Evolutionary conservation across 2,797 vertebrate genomes (phyloP).

Genomic region (Phalloptychus januarius): DNA sequence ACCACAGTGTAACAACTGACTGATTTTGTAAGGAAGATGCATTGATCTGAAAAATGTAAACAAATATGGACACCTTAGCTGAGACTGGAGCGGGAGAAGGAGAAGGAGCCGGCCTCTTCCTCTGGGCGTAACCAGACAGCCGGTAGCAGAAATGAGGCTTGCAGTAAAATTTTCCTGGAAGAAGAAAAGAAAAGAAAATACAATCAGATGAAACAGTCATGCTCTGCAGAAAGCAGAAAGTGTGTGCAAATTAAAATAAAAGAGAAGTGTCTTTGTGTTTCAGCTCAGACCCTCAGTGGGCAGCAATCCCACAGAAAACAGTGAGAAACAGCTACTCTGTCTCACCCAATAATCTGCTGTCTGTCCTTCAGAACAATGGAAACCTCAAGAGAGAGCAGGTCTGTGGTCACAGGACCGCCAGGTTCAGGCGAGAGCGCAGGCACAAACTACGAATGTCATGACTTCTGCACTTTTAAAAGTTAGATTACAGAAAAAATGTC

Average conservation of each 20-base stretch:
- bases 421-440: neutral
- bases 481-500: neutral
- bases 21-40: neutral
- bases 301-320: constrained; percentile 38
- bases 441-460: neutral
- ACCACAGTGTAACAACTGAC: neutral
- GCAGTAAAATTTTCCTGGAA: constrained; percentile 98
- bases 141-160: constrained; percentile 98
- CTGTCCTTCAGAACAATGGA: constrained; percentile 60
- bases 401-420: constrained; percentile 20
- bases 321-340: constrained; percentile 54
- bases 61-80: constrained; percentile 83
- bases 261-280: constrained; percentile 30
- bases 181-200: constrained; percentile 29
- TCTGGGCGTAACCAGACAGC: constrained; percentile 91
- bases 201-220: neutral
- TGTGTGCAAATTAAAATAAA: neutral
- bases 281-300: constrained; percentile 43
- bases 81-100: constrained; percentile 76
- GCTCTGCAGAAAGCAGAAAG: neutral
- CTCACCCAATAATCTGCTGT: constrained; percentile 58
- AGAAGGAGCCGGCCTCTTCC: constrained; percentile 90
- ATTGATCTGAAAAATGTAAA: neutral
- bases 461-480: neutral
- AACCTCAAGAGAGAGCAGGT: constrained; percentile 28